phyloP scores from a whole-genome alignment of 2,113 vertebrate species.

The Serinus canaria region DNA sequence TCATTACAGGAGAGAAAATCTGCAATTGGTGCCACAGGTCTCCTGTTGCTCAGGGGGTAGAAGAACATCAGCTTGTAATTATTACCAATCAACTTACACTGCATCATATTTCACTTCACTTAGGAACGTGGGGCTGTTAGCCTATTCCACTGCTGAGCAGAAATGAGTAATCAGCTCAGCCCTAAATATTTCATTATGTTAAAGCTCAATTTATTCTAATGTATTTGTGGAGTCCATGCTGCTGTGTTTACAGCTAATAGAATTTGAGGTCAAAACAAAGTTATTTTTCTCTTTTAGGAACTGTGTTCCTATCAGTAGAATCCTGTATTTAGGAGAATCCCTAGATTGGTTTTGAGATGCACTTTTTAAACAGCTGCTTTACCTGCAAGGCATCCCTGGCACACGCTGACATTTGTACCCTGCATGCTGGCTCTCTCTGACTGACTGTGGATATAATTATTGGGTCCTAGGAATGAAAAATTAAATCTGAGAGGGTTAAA shows the following conservation, averaged over 20 bases:
- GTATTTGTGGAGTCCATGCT: slow-evolving; percentile 16
- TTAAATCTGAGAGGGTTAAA: background rate
- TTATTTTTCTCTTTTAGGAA: background rate
- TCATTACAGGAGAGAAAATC: background rate
- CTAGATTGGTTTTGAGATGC: background rate
- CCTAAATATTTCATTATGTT: slow-evolving; percentile 42
- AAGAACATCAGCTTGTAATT: slow-evolving; percentile 22
- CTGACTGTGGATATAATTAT: background rate
- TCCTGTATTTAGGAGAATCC: background rate
- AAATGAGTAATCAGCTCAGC: slow-evolving; percentile 38
- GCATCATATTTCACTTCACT: slow-evolving; percentile 41
- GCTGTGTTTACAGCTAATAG: slow-evolving; percentile 18
- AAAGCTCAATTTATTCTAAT: background rate
- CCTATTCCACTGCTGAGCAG: background rate
- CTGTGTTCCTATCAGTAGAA: background rate
- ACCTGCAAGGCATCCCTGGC: background rate
- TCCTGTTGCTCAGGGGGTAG: background rate
- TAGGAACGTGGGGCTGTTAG: slow-evolving; percentile 12
- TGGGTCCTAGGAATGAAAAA: background rate
- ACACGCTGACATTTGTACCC: background rate
- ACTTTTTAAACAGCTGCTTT: background rate
- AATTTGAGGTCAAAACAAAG: slow-evolving; percentile 35
- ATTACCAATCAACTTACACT: slow-evolving; percentile 22
- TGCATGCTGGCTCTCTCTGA: background rate
- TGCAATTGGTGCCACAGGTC: background rate